A percentile compares a stretch with the other conserved stretches of the same genome.
These are phyloP conservation scores for Tyrophagus putrescentiae DNA, from an alignment of 1,140 invertebrate species.

Conservation along the genomic window DNA sequence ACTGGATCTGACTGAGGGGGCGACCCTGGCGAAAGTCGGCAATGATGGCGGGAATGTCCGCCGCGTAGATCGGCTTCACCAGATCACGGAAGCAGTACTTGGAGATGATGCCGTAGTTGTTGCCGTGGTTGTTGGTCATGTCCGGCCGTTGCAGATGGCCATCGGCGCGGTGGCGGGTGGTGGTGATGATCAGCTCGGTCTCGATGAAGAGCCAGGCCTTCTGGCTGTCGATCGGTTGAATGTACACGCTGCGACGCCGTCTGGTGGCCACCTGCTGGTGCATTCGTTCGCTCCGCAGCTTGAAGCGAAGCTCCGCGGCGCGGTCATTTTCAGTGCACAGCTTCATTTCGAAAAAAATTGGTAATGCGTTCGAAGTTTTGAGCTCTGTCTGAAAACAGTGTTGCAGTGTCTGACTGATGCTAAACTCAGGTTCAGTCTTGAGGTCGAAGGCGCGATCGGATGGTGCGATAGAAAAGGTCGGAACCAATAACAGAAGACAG, in stretches of 20 bases:
- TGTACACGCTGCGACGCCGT: background rate
- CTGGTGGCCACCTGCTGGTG: constrained; percentile 5
- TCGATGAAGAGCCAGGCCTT: background rate
- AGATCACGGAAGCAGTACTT: background rate
- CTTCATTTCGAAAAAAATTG: background rate
- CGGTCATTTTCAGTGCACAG: background rate
- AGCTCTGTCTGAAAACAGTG: too few species aligned
- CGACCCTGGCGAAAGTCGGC: constrained; percentile 1
- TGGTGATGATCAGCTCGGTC: background rate
- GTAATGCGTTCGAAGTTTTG: too few species aligned
- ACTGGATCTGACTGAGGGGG: background rate
- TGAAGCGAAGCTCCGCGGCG: background rate
- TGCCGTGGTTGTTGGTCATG: background rate
- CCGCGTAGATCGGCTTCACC: background rate
- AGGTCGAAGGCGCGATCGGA: too few species aligned
- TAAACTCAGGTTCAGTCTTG: too few species aligned
- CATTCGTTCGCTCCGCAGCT: background rate
- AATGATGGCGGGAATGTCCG: constrained; percentile 2
- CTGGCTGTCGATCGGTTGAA: background rate
- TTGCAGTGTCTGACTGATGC: too few species aligned
- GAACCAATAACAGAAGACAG: too few species aligned
- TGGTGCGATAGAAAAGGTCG: too few species aligned
- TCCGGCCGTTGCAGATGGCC: background rate
- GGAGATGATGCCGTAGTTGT: background rate
- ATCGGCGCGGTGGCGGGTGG: background rate